Base-by-base conservation (phyloP, 1,140 invertebrate species). In the Pseudomyrmex sp. region DNA sequence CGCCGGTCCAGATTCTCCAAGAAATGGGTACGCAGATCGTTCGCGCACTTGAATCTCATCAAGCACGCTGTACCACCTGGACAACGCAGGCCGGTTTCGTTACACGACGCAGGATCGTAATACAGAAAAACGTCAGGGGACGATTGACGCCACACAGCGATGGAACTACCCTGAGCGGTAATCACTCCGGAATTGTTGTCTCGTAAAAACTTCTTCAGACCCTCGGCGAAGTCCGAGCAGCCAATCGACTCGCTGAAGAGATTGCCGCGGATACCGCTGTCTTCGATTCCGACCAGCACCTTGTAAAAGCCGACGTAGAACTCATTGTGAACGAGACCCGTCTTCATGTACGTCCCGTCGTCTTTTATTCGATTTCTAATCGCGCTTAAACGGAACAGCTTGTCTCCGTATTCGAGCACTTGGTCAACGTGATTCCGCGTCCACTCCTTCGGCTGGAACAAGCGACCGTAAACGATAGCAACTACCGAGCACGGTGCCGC, bases 301-400 rank as follows among this genome's bases (percentile, higher is more conserved):
- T 93, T 93, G 54, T 91, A 93, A 54, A 91, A 88, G 0, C 89
- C 87, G 12, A 93, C 74, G 44, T 90, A 92, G 74, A 93, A 93
- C 69, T 93, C 91, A 0, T 91, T 86, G 58, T 88, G 70, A 1
- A 93, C 80, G 20, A 91, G 52, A 4, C 23, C 84, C 2, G 90
- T 66, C 5, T 72, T 91, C 88, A 93, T 86, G 58, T 92, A 93
- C 1, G 35, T 7, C 35, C 82, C 63, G n/a, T 86, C 84, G 0
- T 85, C 87, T 2, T 85, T 86, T 1, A 91, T 15, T 0, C 80
- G 85, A 18, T 87, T 88, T 15, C 82, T 85, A 10, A 59, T 65
- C 12, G 80, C 63, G 68, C 91, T 93, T 0, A 77, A 48, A 0
- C 91, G 90, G 12, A 88, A 93, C 2, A 93, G 66, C 5, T 89